Evolutionary conservation across 2,888 invertebrate species (phyloP).

Genomic region (Eledona agricola): DNA sequence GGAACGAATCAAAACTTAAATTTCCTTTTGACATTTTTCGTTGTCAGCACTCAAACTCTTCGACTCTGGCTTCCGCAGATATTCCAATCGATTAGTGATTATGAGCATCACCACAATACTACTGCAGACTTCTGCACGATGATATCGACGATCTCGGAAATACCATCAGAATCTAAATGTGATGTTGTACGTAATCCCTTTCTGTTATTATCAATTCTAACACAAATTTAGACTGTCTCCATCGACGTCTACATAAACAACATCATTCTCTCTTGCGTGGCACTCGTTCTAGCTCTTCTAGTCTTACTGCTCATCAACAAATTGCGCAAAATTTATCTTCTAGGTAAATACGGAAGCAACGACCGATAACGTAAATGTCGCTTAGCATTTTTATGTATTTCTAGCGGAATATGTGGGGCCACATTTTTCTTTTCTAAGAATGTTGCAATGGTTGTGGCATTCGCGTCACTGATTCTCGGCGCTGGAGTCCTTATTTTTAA

Average conservation of each 20-base stretch:
- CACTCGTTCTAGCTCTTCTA: too few relatives aligned
- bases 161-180: too few relatives aligned
- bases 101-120: constrained; percentile 50
- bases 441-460: constrained; percentile 55
- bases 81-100: constrained; percentile 73
- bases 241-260: too few relatives aligned
- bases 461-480: constrained; percentile 66
- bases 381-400: constrained; percentile 27
- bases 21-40: constrained; percentile 70
- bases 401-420: constrained; percentile 22
- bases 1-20: too few relatives aligned
- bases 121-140: constrained; percentile 62
- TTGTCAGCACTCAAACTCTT: constrained; percentile 77
- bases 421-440: constrained; percentile 56
- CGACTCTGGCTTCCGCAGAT: constrained; percentile 89
- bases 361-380: constrained; percentile 1
- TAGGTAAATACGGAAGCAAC: too few relatives aligned
- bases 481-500: constrained; percentile 68
- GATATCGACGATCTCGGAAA: too few relatives aligned
- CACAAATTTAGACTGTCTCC: too few relatives aligned
- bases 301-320: too few relatives aligned
- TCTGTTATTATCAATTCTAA: too few relatives aligned
- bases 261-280: too few relatives aligned
- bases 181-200: too few relatives aligned
- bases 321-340: too few relatives aligned